Evolutionary conservation across 2,797 vertebrate genomes (phyloP).

Genomic region (Gymnopithys bicolor): DNA sequence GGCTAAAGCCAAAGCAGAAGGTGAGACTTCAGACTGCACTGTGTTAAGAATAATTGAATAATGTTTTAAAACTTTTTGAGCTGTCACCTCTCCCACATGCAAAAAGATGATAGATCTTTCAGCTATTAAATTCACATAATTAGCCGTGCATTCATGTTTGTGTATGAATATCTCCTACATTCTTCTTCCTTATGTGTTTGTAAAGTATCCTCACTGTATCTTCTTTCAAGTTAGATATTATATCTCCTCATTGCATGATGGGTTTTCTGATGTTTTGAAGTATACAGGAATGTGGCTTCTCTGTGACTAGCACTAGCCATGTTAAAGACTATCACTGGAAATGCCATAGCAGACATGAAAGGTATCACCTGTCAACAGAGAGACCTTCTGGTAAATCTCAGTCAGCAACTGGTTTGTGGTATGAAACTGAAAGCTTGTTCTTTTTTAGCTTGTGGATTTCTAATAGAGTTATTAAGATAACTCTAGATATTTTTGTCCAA

Average conservation of each 20-base stretch:
- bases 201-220: neutral
- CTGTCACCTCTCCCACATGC: neutral
- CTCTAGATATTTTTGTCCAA: conserved; percentile 8
- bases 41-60: neutral
- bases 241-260: neutral
- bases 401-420: neutral
- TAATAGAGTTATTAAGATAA: neutral
- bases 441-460: neutral
- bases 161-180: neutral
- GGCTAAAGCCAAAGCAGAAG: neutral
- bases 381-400: neutral
- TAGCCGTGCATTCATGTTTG: neutral
- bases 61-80: conserved; percentile 1
- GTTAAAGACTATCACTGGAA: neutral
- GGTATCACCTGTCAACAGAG: neutral
- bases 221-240: neutral
- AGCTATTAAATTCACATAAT: neutral
- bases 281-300: neutral
- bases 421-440: neutral
- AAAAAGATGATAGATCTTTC: neutral
- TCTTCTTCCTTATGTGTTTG: neutral
- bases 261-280: neutral
- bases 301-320: neutral
- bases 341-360: neutral
- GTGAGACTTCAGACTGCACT: neutral